Evolutionary conservation across 2,113 vertebrate genomes (phyloP).

Genomic region (Hippocampus zosterae): DNA sequence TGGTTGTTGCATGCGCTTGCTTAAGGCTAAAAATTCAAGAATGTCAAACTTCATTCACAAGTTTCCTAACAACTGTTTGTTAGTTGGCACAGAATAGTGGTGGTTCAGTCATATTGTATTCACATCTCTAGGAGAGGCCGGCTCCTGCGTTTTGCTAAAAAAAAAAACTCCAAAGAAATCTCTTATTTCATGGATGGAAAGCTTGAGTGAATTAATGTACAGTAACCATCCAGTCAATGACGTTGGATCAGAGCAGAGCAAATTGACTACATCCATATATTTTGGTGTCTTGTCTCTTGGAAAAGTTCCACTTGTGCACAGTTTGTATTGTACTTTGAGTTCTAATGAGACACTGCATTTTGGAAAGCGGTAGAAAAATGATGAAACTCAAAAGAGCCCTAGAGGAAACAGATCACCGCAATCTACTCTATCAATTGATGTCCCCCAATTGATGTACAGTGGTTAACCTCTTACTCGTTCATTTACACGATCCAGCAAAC

Average conservation of each 20-base stretch:
- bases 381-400: constrained; percentile 47
- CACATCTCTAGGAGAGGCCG: constrained; percentile 33
- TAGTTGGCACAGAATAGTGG: constrained; percentile 41
- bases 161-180: constrained; percentile 53
- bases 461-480: constrained; percentile 28
- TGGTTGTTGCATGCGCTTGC: constrained; percentile 29
- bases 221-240: neutral
- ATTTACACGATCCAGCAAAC: constrained; percentile 27
- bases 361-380: constrained; percentile 24
- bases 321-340: constrained; percentile 41
- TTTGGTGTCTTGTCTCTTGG: constrained; percentile 17
- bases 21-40: constrained; percentile 40
- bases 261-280: neutral
- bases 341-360: constrained; percentile 32
- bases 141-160: constrained; percentile 56
- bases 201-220: constrained; percentile 28
- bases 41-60: constrained; percentile 45
- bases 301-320: constrained; percentile 27
- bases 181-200: constrained; percentile 37
- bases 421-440: constrained; percentile 39
- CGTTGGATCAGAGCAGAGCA: constrained; percentile 2
- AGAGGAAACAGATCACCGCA: constrained; percentile 35
- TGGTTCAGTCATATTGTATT: constrained; percentile 48
- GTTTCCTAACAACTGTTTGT: constrained; percentile 54
- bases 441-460: constrained; percentile 51